Conservation (phyloP, 2,113 vertebrate genomes). For the Silurus asotus region DNA sequence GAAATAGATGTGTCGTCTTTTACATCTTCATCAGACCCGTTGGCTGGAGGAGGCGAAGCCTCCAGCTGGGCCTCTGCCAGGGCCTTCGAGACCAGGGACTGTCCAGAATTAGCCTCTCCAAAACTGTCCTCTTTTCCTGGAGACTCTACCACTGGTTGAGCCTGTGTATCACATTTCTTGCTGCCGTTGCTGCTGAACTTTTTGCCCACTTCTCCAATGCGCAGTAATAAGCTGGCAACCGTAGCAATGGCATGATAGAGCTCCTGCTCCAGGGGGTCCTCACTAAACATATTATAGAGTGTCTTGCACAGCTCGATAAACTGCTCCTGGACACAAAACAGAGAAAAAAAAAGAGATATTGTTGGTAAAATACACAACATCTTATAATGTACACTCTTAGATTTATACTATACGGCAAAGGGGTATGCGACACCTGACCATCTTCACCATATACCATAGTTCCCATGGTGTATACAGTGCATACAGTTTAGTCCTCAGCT, state of each 20-base stretch:
- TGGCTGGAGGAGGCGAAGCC: slow-evolving; percentile 65
- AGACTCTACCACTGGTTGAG: neutral
- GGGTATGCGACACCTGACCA: neutral
- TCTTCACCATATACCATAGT: neutral
- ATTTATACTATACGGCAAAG: neutral
- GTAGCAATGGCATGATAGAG: slow-evolving; percentile 96
- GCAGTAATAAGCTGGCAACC: slow-evolving; percentile 90
- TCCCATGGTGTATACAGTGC: no score
- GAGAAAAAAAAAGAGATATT: neutral
- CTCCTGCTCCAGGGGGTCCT: slow-evolving; percentile 86
- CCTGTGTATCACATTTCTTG: slow-evolving; percentile 66
- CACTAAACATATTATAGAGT: slow-evolving; percentile 97
- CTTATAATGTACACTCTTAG: neutral
- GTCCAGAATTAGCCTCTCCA: slow-evolving; percentile 43
- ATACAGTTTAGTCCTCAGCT: neutral
- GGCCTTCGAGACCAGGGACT: slow-evolving; percentile 60
- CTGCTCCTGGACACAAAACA: slow-evolving; percentile 81
- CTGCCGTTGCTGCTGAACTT: slow-evolving; percentile 77
- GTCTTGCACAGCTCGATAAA: slow-evolving; percentile 98
- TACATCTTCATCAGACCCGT: slow-evolving; percentile 80
- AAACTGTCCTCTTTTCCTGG: slow-evolving; percentile 49
- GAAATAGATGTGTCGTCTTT: slow-evolving; percentile 91
- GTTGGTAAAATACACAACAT: neutral
- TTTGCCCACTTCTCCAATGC: slow-evolving; percentile 94
- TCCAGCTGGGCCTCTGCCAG: slow-evolving; percentile 70